Percentiles rank a stretch among this genome's conserved stretches.
phyloP scores from a whole-genome alignment of 2,113 vertebrate species.

The Oryzias javanicus region DNA sequence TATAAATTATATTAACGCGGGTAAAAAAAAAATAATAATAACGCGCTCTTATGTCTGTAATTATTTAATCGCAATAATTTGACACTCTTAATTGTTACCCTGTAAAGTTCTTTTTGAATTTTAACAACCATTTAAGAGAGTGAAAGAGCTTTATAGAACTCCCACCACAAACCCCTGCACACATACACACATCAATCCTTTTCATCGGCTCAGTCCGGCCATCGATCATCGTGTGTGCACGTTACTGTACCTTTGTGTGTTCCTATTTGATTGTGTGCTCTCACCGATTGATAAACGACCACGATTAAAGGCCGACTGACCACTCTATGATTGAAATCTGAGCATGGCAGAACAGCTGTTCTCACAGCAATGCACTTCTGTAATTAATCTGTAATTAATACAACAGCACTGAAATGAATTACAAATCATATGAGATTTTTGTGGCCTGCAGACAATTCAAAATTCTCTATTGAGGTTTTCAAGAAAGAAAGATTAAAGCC shows the following conservation, averaged over 20 bases:
- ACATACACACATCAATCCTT: conserved; percentile 54
- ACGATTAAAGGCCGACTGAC: conserved; percentile 72
- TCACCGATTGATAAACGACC: conserved; percentile 71
- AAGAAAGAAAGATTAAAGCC: conserved; percentile 15
- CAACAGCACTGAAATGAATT: conserved; percentile 65
- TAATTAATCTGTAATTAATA: conserved; percentile 69
- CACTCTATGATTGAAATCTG: conserved; percentile 69
- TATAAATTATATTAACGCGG: too few relatives aligned
- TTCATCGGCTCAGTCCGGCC: conserved; percentile 35
- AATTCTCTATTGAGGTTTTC: background rate
- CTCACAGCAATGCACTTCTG: conserved; percentile 54
- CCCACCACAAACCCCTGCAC: conserved; percentile 9
- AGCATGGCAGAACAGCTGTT: conserved; percentile 63
- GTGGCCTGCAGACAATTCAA: background rate
- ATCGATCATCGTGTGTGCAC: conserved; percentile 49
- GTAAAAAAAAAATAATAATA: too few relatives aligned
- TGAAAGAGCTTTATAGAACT: too few relatives aligned
- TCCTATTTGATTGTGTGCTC: conserved; percentile 46
- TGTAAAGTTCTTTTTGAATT: too few relatives aligned
- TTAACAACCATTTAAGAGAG: too few relatives aligned
- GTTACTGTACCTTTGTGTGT: conserved; percentile 14
- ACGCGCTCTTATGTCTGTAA: too few relatives aligned
- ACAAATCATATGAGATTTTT: conserved; percentile 47
- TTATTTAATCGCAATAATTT: too few relatives aligned
- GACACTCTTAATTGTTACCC: too few relatives aligned